Percentiles rank a stretch among this genome's conserved stretches.
Conservation (phyloP, 2,113 vertebrate species). For the Glaucidium brasilianum region DNA sequence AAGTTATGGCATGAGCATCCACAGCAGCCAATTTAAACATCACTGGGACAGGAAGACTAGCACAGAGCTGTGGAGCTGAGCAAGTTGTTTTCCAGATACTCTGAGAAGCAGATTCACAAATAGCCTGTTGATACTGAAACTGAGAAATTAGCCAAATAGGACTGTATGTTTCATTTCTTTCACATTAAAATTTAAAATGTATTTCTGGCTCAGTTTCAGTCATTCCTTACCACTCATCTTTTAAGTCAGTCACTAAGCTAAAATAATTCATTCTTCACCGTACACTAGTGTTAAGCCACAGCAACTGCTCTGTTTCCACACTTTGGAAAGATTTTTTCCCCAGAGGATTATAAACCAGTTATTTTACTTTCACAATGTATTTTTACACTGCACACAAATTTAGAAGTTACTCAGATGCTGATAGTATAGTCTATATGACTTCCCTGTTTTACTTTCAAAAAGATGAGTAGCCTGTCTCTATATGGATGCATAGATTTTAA, state of each 20-base stretch:
- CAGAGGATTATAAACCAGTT: neutral
- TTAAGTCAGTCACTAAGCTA: neutral
- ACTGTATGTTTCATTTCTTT: neutral
- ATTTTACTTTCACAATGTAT: neutral
- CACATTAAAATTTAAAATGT: neutral
- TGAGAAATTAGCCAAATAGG: neutral
- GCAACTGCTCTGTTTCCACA: conserved; percentile 22
- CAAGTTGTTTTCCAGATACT: neutral
- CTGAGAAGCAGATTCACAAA: neutral
- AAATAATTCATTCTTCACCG: conserved; percentile 40
- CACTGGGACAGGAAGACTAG: neutral
- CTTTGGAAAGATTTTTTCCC: conserved; percentile 10
- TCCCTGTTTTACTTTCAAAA: neutral
- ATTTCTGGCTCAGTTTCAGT: conserved; percentile 10
- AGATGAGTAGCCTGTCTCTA: neutral
- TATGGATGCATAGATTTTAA: neutral
- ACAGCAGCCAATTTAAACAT: neutral
- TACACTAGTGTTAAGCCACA: conserved; percentile 24
- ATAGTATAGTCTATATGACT: neutral
- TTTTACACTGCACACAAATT: neutral
- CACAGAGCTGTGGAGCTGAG: neutral
- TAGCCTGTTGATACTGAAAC: neutral
- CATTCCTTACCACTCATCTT: neutral
- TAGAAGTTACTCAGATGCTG: neutral
- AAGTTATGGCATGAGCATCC: neutral